Conservation (phyloP, 2,797 vertebrate genomes). For the Rhinogobio ventralis region DNA sequence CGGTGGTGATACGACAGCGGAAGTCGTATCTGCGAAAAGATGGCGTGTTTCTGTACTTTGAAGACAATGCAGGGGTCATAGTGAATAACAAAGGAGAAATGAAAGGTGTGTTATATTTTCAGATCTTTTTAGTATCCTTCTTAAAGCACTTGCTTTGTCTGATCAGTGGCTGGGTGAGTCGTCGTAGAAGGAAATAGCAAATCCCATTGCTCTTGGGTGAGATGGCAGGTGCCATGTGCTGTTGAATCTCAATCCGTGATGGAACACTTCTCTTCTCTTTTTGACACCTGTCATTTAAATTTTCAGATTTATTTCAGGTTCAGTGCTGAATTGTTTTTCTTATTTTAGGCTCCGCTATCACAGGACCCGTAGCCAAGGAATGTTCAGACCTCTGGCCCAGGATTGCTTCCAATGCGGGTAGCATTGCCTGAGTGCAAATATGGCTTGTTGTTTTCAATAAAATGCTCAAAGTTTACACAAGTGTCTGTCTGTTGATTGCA, state of each 20-base stretch:
- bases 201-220: conserved; percentile 72
- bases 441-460: conserved; percentile 75
- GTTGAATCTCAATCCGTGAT: conserved; percentile 71
- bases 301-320: not conserved
- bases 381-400: conserved; percentile 97
- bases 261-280: conserved; percentile 63
- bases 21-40: conserved; percentile 98
- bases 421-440: conserved; percentile 85
- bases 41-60: conserved; percentile 95
- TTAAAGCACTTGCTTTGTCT: conserved; percentile 82
- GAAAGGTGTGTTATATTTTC: conserved; percentile 84
- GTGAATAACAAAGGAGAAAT: conserved; percentile 98
- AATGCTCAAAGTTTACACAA: conserved; percentile 64
- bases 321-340: not conserved
- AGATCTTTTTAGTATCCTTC: conserved; percentile 69
- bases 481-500: not conserved
- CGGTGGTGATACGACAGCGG: conserved; percentile 95
- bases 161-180: conserved; percentile 74
- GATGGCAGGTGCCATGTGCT: conserved; percentile 68
- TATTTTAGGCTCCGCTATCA: conserved; percentile 92
- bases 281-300: not conserved
- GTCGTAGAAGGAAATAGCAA: conserved; percentile 77
- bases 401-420: conserved; percentile 96
- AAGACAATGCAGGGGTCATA: conserved; percentile 97
- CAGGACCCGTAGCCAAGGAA: conserved; percentile 95